Conservation (phyloP, 2,113 vertebrate genomes). For the Picathartes gymnocephalus region DNA sequence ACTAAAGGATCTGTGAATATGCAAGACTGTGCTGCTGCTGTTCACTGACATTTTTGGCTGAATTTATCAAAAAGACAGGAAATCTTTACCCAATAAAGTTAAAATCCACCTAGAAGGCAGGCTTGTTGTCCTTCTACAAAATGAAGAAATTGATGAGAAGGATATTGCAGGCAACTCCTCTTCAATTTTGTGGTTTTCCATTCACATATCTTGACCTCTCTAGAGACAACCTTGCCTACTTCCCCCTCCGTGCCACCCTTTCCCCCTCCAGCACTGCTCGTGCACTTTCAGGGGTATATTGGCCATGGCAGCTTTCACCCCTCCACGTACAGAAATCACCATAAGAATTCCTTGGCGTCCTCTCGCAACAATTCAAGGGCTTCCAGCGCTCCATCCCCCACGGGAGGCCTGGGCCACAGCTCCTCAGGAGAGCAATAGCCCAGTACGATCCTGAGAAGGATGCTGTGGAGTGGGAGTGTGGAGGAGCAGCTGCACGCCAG, state of each 20-base stretch:
- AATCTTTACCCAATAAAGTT: constrained; percentile 26
- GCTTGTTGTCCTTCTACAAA: neutral
- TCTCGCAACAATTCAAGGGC: neutral
- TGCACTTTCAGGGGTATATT: neutral
- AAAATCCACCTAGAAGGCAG: neutral
- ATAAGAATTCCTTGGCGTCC: neutral
- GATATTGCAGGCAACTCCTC: neutral
- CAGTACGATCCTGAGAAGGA: neutral
- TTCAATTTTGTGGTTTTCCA: neutral
- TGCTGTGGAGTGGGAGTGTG: neutral
- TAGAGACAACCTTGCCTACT: neutral
- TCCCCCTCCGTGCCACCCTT: neutral
- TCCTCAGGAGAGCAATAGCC: neutral
- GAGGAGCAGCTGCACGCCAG: neutral
- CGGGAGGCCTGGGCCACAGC: neutral
- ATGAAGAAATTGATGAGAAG: neutral
- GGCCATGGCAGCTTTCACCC: neutral
- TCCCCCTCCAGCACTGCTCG: neutral
- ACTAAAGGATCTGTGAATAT: neutral
- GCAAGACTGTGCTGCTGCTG: neutral
- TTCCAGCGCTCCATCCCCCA: neutral
- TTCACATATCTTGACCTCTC: neutral
- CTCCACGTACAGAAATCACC: neutral
- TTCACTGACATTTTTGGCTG: neutral
- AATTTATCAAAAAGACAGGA: constrained; percentile 33